Conservation (phyloP, 1,140 invertebrate species). For the Caenorhabditis briggsae region DNA sequence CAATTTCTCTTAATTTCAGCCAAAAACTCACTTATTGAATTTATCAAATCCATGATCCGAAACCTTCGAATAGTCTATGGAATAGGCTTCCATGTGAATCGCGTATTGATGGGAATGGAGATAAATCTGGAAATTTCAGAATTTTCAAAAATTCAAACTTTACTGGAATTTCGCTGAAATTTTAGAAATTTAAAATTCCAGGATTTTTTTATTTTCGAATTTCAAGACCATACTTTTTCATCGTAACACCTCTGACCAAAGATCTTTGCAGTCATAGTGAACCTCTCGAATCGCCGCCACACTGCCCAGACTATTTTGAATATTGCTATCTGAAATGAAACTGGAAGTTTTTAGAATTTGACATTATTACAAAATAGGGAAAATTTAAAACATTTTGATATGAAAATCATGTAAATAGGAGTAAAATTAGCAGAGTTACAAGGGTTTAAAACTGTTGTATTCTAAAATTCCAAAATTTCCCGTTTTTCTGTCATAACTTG, state of each 20-base stretch:
- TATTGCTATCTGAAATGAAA: conserved; percentile 1
- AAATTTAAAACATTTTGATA: too few species aligned
- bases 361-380: too few species aligned
- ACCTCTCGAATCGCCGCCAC: conserved; percentile 31
- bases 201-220: too few species aligned
- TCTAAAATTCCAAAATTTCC: too few species aligned
- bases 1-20: background rate
- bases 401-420: too few species aligned
- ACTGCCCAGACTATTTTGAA: conserved; percentile 46
- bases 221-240: conserved; percentile 10
- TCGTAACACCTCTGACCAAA: conserved; percentile 37
- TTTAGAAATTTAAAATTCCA: too few species aligned
- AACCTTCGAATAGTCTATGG: background rate
- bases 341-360: too few species aligned
- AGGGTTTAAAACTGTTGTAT: too few species aligned
- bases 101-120: background rate
- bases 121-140: background rate
- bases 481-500: too few species aligned
- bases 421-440: too few species aligned
- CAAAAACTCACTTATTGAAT: conserved; percentile 29
- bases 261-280: conserved; percentile 11
- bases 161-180: too few species aligned
- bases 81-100: background rate
- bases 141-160: background rate
- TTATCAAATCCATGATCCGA: conserved; percentile 1